Conservation (phyloP, 2,888 invertebrate species). For the Strigamia maritima region DNA sequence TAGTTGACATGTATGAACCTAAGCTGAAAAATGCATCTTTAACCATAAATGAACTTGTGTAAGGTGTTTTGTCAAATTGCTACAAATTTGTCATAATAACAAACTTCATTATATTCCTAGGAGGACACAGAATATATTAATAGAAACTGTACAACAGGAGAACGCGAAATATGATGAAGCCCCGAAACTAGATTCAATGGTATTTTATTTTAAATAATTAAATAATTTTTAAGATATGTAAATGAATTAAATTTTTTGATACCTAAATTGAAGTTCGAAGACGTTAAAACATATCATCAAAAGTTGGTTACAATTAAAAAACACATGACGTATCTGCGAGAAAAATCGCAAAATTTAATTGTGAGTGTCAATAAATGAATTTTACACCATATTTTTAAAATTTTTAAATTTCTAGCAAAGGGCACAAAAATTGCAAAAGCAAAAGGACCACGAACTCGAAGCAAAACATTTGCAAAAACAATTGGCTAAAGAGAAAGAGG, state of each 20-base stretch:
- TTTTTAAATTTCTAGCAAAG: not conserved
- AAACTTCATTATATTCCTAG: slow-evolving; percentile 43
- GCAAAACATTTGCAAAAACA: not conserved
- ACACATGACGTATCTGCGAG: slow-evolving; percentile 47
- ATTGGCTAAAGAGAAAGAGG: not conserved
- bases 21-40: not conserved
- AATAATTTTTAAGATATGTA: not conserved
- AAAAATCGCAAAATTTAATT: slow-evolving; percentile 11
- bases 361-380: no score
- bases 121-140: slow-evolving; percentile 50
- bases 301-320: slow-evolving; percentile 49
- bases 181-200: not conserved
- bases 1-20: not conserved
- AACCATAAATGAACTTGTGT: not conserved
- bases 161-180: slow-evolving; percentile 48
- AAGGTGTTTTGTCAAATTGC: not conserved
- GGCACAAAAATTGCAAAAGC: not conserved
- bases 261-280: slow-evolving; percentile 49
- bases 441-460: not conserved
- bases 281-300: slow-evolving; percentile 49
- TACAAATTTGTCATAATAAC: not conserved
- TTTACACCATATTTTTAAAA: not conserved
- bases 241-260: slow-evolving; percentile 30
- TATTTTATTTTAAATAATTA: not conserved
- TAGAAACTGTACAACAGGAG: slow-evolving; percentile 52